phyloP scores from a whole-genome alignment of 2,888 invertebrate genomes.

The Ochropleura leucogaster region DNA sequence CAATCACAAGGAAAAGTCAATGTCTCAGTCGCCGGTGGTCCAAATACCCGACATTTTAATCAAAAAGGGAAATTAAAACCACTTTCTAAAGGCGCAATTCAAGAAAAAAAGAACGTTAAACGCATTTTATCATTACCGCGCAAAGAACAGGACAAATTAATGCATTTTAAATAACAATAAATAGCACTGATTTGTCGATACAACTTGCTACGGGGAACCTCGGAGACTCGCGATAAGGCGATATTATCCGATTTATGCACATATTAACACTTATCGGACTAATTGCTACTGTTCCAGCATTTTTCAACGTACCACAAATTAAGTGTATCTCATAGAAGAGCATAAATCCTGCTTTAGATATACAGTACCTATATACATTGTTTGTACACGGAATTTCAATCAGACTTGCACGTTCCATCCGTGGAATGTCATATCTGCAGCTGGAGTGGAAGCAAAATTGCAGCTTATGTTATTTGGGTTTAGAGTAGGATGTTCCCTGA shows the following conservation, averaged over 20 bases:
- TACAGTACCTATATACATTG: conserved; percentile 84
- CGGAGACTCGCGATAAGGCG: conserved; percentile 66
- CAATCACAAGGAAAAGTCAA: conserved; percentile 33
- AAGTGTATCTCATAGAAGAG: conserved; percentile 82
- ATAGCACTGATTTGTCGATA: conserved; percentile 60
- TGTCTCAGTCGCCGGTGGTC: conserved; percentile 39
- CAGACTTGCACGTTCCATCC: conserved; percentile 70
- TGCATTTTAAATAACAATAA: conserved; percentile 60
- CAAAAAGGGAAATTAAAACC: conserved; percentile 50
- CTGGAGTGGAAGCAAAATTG: conserved; percentile 44
- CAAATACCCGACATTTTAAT: conserved; percentile 50
- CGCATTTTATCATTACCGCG: conserved; percentile 53
- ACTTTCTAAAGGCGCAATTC: conserved; percentile 49
- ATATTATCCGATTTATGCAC: conserved; percentile 78
- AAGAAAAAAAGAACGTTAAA: conserved; percentile 35
- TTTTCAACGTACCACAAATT: conserved; percentile 83
- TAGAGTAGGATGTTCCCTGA: conserved; percentile 60
- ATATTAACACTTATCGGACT: conserved; percentile 85
- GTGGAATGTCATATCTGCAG: conserved; percentile 59
- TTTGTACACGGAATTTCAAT: conserved; percentile 90
- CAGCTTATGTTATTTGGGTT: conserved; percentile 9
- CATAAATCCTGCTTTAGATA: conserved; percentile 85
- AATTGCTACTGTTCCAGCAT: conserved; percentile 84
- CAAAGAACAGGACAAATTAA: conserved; percentile 58
- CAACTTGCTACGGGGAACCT: conserved; percentile 35